phyloP scores from a whole-genome alignment of 2,113 vertebrate species.

The Ursus arctos region DNA sequence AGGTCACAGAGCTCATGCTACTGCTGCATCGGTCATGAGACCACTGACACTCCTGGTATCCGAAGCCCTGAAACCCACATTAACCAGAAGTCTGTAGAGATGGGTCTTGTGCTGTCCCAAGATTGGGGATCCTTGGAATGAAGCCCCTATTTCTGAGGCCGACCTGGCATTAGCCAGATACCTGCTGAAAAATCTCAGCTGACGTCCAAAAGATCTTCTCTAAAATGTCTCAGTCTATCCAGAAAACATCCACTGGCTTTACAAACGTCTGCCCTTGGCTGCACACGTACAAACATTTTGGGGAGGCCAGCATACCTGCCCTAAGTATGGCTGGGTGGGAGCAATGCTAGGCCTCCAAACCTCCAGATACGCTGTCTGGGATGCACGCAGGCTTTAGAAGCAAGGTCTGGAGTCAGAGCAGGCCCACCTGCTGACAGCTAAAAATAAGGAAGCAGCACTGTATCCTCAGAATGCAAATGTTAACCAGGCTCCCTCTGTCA shows the following conservation, averaged over 20 bases:
- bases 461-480: slow-evolving; percentile 32
- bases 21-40: neutral
- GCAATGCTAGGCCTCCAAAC: neutral
- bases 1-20: neutral
- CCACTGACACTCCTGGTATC: neutral
- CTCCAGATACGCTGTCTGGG: neutral
- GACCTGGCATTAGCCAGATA: neutral
- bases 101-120: neutral
- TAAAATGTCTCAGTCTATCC: neutral
- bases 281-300: neutral
- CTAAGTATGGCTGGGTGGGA: neutral
- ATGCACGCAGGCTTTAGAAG: neutral
- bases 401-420: slow-evolving; percentile 5
- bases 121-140: neutral
- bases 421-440: slow-evolving; percentile 42
- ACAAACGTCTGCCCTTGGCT: neutral
- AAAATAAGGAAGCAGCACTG: slow-evolving; percentile 11
- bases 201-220: neutral
- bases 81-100: neutral
- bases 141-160: neutral
- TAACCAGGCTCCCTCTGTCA: neutral
- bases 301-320: neutral
- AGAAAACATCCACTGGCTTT: neutral
- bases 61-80: neutral
- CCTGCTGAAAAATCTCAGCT: neutral